Base-by-base conservation (phyloP, 30 jellyfish, hydroid and myxozoan species). In the Turritopsis dohrnii region DNA sequence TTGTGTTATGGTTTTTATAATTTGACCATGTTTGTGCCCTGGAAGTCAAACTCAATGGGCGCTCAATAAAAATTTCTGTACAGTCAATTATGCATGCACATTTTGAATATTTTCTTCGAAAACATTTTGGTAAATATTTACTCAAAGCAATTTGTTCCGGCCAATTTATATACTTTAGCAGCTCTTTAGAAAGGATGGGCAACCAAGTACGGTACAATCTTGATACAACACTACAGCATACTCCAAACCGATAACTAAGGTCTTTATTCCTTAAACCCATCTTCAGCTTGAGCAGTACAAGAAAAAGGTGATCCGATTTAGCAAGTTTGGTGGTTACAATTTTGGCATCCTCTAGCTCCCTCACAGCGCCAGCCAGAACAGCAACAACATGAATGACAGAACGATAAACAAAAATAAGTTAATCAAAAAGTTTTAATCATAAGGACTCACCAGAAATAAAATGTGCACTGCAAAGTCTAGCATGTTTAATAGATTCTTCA, bases 31-130 rank as follows among this genome's bases (percentile, higher is more conserved):
- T 28, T 52, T 74, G 8, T 1, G 89, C 90, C 5, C 89, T 41
- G 27, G 87, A 3, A 19, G 66, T 23, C 53, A 84, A 74, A 26
- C 72, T 74, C 52, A 41, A 31, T 72, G 90, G 90, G 5, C 90
- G 53, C 20, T 84, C 82, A 18, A 84, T 88, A 79, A 88, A 88
- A 54, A 83, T 69, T 52, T 88, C 96, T 54, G 89, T 76, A 88
- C 96, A 88, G 79, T 88, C 96, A 26, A 83, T 88, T 16, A 83
- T 88, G 71, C 72, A 54, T n/a, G 79, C 89, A 76, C 86, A 76
- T 82, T 88, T 71, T 9, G 13, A 21, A 30, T 21, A 74, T 25
- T 71, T 87, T 22, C 25, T 28, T 66, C 76, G 54, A 53, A 87
- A 82, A 29, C 66, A 81, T 83, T 20, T 74, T 1, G 90, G 95